Evolutionary conservation across 2,797 vertebrate species (phyloP).

Genomic region (Scomberomorus guttatus): DNA sequence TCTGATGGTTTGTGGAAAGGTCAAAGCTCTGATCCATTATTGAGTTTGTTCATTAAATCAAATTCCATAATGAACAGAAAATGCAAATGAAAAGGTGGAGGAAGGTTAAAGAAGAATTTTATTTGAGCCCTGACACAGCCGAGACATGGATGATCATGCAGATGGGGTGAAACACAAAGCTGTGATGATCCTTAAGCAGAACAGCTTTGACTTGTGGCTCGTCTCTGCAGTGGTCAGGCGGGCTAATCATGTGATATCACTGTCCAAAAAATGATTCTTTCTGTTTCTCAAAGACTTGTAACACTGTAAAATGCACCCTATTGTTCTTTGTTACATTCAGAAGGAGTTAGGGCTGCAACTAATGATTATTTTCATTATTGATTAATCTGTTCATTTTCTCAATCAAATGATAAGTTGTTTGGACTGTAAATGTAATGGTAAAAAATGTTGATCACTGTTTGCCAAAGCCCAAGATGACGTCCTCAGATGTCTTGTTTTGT

Average conservation of each 20-base stretch:
- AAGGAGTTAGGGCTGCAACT: too few relatives aligned
- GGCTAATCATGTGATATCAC: neutral
- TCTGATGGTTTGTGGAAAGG: conserved; percentile 8
- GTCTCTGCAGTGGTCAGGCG: neutral
- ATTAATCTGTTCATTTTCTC: too few relatives aligned
- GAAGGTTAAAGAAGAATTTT: conserved; percentile 34
- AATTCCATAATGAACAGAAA: conserved; percentile 33
- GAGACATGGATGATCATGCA: conserved; percentile 31
- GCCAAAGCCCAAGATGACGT: too few relatives aligned
- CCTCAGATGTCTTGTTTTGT: too few relatives aligned
- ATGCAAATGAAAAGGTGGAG: conserved; percentile 42
- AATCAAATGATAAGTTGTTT: too few relatives aligned
- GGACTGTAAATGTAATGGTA: too few relatives aligned
- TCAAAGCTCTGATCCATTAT: conserved; percentile 43
- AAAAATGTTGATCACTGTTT: too few relatives aligned
- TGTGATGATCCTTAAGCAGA: neutral
- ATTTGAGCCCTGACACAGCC: conserved; percentile 10
- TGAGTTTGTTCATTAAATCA: conserved; percentile 45
- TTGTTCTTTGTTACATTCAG: too few relatives aligned
- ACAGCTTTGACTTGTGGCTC: neutral
- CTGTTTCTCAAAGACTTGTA: neutral
- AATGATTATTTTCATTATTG: too few relatives aligned
- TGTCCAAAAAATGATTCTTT: too few relatives aligned
- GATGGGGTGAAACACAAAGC: neutral
- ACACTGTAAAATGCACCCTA: too few relatives aligned